Base-by-base conservation (phyloP, 64 coral and sea anemone species). In the Anthopleura sola region DNA sequence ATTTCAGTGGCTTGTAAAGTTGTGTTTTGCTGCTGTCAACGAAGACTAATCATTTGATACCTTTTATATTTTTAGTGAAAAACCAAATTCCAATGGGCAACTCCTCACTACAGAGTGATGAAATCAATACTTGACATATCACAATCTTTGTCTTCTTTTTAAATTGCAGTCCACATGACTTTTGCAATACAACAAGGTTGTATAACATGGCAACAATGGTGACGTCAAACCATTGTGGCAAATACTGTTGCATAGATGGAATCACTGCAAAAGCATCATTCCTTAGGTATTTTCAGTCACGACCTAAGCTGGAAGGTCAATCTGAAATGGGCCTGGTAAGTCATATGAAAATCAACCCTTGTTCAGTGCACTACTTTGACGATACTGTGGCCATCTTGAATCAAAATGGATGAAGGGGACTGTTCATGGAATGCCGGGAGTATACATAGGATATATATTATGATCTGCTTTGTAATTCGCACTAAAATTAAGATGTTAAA, bases 311-410 rank as follows among this genome's bases (percentile, higher is more conserved):
- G 47, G 51, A 83, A 0, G 3, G 37, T 48, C 76, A 21, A 21
- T 79, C 76, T 8, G 76, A 79, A n/a, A 79, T 79, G 76, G 76
- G 76, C 21, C 76, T 79, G 38, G 76, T 79, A n/a, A 79, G 76
- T 34, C 13, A 71, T 44, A 44, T 8, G 9, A 44, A 44, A 44
- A n/a, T n/a, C n/a, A n/a, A n/a, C n/a, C n/a, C n/a, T n/a, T n/a
- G n/a, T n/a, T n/a, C n/a, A n/a, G n/a, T n/a, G n/a, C n/a, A n/a
- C n/a, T n/a, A n/a, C n/a, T n/a, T n/a, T n/a, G n/a, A n/a, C n/a
- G n/a, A n/a, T n/a, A n/a, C n/a, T n/a, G n/a, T n/a, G n/a, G n/a
- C n/a, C n/a, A n/a, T n/a, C n/a, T n/a, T n/a, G n/a, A n/a, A n/a
- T n/a, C n/a, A n/a, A n/a, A n/a, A n/a, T n/a, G n/a, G n/a, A n/a